Percentiles rank a stretch among this genome's conserved stretches.
These are phyloP conservation scores for Incurvaria masculella DNA, from an alignment of 2,888 invertebrate species.

Conservation along the genomic window DNA sequence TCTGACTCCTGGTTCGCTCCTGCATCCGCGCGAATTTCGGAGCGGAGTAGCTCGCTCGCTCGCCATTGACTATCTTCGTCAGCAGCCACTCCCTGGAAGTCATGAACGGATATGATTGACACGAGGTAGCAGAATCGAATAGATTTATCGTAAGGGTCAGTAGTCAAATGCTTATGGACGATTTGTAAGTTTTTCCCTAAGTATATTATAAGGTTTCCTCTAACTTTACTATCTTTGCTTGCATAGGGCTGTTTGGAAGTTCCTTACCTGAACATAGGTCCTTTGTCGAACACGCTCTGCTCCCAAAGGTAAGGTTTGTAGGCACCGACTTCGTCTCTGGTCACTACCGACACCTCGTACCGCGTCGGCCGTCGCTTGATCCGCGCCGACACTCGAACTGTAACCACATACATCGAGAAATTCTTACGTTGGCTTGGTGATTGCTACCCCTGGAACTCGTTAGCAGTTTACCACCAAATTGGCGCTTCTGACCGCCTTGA, in stretches of 20 bases:
- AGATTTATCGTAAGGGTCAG: no score
- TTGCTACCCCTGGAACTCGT: no score
- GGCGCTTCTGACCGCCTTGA: no score
- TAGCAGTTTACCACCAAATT: no score
- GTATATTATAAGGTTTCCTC: no score
- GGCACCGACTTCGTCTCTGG: conserved; percentile 91
- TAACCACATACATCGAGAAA: conserved; percentile 13
- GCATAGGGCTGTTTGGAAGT: no score
- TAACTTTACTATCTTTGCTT: no score
- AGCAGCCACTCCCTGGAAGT: conserved; percentile 80
- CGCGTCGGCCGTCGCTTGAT: conserved; percentile 83
- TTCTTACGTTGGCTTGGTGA: no score
- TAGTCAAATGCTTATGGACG: no score
- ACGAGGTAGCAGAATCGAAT: no score
- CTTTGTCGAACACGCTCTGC: conserved; percentile 91
- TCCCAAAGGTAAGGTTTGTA: conserved; percentile 96
- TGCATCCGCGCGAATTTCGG: conserved; percentile 96
- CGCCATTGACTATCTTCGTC: conserved; percentile 92
- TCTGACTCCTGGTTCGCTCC: conserved; percentile 87
- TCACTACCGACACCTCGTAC: conserved; percentile 91
- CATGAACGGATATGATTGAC: no score
- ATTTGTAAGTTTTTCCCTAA: no score
- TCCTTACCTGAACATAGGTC: conserved; percentile 87
- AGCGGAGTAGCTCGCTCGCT: conserved; percentile 90
- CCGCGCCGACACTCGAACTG: conserved; percentile 83